phyloP scores from a whole-genome alignment of 30 jellyfish, hydroid and myxozoan genomes.

The Hydractinia symbiolongicarpus region DNA sequence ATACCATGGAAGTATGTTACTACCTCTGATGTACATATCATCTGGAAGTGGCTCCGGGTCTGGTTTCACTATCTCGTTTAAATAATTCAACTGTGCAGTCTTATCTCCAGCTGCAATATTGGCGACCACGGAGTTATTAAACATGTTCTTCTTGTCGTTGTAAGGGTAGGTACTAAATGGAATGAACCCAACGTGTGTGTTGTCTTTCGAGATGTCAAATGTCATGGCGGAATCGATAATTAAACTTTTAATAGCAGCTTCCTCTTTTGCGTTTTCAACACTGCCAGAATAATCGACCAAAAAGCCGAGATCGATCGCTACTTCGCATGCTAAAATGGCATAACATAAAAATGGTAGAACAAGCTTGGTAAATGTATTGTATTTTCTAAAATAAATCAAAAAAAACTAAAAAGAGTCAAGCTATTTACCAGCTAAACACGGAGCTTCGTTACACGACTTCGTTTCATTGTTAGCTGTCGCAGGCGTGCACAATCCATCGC shows the following conservation, averaged over 20 bases:
- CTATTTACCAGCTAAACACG: conserved; percentile 33
- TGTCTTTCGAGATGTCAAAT: conserved; percentile 29
- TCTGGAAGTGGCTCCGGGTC: neutral
- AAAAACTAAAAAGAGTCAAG: neutral
- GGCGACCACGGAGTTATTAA: neutral
- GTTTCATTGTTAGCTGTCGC: conserved; percentile 28
- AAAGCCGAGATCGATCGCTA: conserved; percentile 29
- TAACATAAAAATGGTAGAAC: neutral
- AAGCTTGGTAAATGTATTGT: neutral
- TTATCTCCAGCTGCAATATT: conserved; percentile 19
- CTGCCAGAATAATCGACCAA: conserved; percentile 33
- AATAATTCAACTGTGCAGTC: conserved; percentile 13
- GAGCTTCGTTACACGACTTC: conserved; percentile 35
- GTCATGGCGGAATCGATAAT: conserved; percentile 17
- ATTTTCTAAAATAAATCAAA: neutral
- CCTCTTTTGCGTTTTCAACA: conserved; percentile 10
- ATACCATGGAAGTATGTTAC: no score
- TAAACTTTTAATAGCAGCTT: neutral
- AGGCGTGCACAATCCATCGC: conserved; percentile 59
- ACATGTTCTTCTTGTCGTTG: neutral
- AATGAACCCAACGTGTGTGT: conserved; percentile 24
- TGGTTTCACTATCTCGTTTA: conserved; percentile 3
- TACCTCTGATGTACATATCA: no score
- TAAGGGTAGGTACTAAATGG: conserved; percentile 18
- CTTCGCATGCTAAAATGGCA: conserved; percentile 14